These are phyloP conservation scores for Erethizon dorsatum DNA, from an alignment of 2,797 vertebrate species.

Conservation along the genomic window DNA sequence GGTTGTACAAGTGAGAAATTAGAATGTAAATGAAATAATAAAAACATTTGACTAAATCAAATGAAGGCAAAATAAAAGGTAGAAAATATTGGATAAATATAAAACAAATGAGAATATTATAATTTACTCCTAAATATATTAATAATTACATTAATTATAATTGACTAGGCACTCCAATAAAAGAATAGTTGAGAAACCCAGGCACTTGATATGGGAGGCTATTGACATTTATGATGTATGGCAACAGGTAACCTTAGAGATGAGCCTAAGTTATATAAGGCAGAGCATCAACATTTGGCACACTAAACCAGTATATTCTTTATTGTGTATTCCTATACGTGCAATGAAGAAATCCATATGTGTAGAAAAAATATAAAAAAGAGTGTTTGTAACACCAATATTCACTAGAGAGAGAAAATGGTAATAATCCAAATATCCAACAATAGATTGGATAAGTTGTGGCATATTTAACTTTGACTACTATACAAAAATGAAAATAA, in stretches of 20 bases:
- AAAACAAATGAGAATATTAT: slow-evolving; percentile 24
- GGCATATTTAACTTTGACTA: neutral
- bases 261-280: neutral
- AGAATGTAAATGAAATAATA: neutral
- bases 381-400: neutral
- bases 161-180: neutral
- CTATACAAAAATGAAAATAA: neutral
- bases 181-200: neutral
- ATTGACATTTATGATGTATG: neutral
- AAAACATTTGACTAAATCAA: slow-evolving; percentile 21
- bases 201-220: neutral
- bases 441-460: neutral
- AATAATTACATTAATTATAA: neutral
- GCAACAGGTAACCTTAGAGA: neutral
- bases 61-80: neutral
- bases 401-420: neutral
- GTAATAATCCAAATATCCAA: neutral
- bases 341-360: neutral
- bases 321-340: neutral
- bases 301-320: neutral
- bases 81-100: neutral
- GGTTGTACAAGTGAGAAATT: neutral
- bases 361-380: neutral
- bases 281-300: neutral
- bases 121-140: neutral